Evolutionary conservation across 2,888 invertebrate genomes (phyloP).

Genomic region (Drosophila demipolita): DNA sequence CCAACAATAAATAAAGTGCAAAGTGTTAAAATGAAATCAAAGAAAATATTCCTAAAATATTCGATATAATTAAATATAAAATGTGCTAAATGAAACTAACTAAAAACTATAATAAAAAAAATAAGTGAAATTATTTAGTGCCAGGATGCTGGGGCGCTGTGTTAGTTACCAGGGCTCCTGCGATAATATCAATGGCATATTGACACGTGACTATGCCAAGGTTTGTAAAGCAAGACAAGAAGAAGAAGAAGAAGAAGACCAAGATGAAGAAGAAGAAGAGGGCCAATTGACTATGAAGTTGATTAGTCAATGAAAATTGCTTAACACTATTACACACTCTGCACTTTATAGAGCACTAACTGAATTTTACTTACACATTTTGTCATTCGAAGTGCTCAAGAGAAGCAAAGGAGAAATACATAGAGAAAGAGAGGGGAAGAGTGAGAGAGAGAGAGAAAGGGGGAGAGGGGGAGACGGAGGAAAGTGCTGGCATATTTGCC

Average conservation of each 20-base stretch:
- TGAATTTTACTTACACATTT: slow-evolving; percentile 48
- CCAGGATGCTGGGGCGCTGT: slow-evolving; percentile 84
- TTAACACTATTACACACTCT: slow-evolving; percentile 48
- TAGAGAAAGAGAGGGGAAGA: not conserved
- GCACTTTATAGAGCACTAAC: slow-evolving; percentile 45
- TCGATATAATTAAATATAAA: not conserved
- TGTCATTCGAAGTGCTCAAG: slow-evolving; percentile 12
- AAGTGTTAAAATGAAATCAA: not conserved
- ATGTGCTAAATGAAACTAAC: not conserved
- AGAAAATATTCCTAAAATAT: not conserved
- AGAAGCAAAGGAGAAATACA: not conserved
- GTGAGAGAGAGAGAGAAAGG: not conserved
- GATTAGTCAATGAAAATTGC: slow-evolving; percentile 60
- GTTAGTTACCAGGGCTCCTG: slow-evolving; percentile 89
- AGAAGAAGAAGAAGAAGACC: not conserved
- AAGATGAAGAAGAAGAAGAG: slow-evolving; percentile 16
- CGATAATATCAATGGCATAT: slow-evolving; percentile 88
- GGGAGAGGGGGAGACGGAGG: not conserved
- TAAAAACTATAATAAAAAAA: not conserved
- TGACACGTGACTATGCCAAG: slow-evolving; percentile 89
- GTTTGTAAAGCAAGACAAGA: slow-evolving; percentile 83
- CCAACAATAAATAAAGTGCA: not conserved
- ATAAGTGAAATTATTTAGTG: slow-evolving; percentile 10
- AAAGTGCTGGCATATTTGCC: slow-evolving; percentile 28
- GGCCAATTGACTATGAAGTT: slow-evolving; percentile 46